phyloP scores from a whole-genome alignment of 2,797 vertebrate genomes.

The Sphenopsis melanotis region DNA sequence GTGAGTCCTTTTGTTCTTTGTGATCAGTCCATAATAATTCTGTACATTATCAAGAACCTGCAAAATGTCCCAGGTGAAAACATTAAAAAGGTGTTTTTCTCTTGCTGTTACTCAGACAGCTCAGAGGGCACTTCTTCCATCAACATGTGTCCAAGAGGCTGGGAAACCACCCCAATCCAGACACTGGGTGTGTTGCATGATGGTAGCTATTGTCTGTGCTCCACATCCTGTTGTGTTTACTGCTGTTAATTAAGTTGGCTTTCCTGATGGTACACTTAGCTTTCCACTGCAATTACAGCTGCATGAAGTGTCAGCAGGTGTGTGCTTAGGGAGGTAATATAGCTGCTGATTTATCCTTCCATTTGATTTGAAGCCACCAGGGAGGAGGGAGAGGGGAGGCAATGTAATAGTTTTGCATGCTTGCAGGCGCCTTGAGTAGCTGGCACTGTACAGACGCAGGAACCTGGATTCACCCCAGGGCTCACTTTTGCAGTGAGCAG shows the following conservation, averaged over 20 bases:
- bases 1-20: not conserved
- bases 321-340: not conserved
- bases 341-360: slow-evolving; percentile 1
- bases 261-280: not conserved
- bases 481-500: not conserved
- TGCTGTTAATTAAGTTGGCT: slow-evolving; percentile 38
- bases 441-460: not conserved
- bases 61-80: not conserved
- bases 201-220: not conserved
- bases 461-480: not conserved
- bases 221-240: slow-evolving; percentile 13
- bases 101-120: not conserved
- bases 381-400: not conserved
- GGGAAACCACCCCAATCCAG: not conserved
- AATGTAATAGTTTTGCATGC: not conserved
- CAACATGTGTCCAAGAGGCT: not conserved
- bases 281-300: slow-evolving; percentile 19
- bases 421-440: not conserved
- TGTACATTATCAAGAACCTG: not conserved
- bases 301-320: slow-evolving; percentile 42
- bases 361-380: slow-evolving; percentile 1
- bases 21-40: not conserved
- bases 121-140: not conserved
- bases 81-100: not conserved
- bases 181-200: not conserved